A percentile compares a stretch with the other conserved stretches of the same genome.
Evolutionary conservation across 2,113 vertebrate species (phyloP).

Genomic region (Prochilodus magdalenae): DNA sequence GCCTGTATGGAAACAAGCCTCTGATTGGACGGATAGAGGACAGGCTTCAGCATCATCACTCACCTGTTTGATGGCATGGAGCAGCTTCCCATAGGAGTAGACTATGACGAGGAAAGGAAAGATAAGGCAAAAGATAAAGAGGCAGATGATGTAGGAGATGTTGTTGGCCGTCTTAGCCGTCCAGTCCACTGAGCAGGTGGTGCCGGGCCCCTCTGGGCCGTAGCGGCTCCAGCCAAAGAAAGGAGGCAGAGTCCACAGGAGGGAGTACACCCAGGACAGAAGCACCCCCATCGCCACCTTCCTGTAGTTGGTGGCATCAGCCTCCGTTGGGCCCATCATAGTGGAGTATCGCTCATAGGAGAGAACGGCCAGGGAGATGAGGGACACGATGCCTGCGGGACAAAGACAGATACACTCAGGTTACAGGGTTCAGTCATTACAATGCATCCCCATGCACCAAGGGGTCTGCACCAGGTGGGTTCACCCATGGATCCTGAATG

Average conservation of each 20-base stretch:
- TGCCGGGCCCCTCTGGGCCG: slow-evolving; percentile 80
- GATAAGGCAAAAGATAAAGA: slow-evolving; percentile 83
- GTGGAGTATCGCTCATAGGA: slow-evolving; percentile 83
- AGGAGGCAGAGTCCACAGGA: slow-evolving; percentile 79
- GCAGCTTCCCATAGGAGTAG: slow-evolving; percentile 80
- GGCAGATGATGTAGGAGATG: slow-evolving; percentile 80
- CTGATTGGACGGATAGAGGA: background rate
- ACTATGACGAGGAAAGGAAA: slow-evolving; percentile 80
- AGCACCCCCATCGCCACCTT: slow-evolving; percentile 75
- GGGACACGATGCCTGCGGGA: slow-evolving; percentile 78
- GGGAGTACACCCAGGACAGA: slow-evolving; percentile 81
- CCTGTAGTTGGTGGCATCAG: slow-evolving; percentile 79
- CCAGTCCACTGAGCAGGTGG: slow-evolving; percentile 85
- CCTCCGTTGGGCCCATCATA: slow-evolving; percentile 76
- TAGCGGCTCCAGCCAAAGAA: slow-evolving; percentile 85
- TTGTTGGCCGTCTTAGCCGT: slow-evolving; percentile 76
- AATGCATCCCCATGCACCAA: no score
- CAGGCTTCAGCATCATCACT: slow-evolving; percentile 41
- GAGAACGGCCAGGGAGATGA: slow-evolving; percentile 83
- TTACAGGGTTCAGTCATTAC: no score
- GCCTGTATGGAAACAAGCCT: background rate
- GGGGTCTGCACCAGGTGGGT: no score
- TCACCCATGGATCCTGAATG: no score
- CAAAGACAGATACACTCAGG: background rate
- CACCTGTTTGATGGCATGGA: slow-evolving; percentile 81